Percentiles rank a stretch among this genome's conserved stretches.
phyloP scores from a whole-genome alignment of 1,140 invertebrate genomes.

The Arctopsyche grandis region DNA sequence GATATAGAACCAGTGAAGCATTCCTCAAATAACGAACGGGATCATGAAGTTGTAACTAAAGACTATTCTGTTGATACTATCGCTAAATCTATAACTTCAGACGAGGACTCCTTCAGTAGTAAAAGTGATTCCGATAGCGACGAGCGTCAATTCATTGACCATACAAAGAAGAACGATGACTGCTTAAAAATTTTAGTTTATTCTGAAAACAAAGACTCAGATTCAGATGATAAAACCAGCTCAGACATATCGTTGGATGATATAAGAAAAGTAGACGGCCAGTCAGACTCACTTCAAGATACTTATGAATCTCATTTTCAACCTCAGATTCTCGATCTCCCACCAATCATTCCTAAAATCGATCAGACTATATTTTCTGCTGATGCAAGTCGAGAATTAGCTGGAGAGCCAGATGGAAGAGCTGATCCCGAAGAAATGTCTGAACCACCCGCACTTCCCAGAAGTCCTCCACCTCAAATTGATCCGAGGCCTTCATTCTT shows the following conservation, averaged over 20 bases:
- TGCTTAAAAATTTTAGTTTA: constrained; percentile 65
- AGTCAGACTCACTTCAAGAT: constrained; percentile 56
- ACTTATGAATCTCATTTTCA: constrained; percentile 61
- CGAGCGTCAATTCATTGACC: constrained; percentile 64
- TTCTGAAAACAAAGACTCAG: constrained; percentile 60
- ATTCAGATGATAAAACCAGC: constrained; percentile 53
- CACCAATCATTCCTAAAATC: constrained; percentile 62
- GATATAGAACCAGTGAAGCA: constrained; percentile 61
- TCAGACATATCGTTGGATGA: constrained; percentile 58
- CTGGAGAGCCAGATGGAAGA: constrained; percentile 82
- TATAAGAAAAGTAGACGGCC: constrained; percentile 64
- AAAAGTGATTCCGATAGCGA: constrained; percentile 66
- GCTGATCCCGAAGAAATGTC: constrained; percentile 77
- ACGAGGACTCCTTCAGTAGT: constrained; percentile 65
- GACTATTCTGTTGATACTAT: constrained; percentile 58
- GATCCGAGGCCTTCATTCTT: constrained; percentile 77
- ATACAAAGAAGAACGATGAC: constrained; percentile 59
- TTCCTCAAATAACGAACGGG: constrained; percentile 44
- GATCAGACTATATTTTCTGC: constrained; percentile 62
- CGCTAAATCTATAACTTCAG: constrained; percentile 64
- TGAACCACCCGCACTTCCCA: constrained; percentile 74
- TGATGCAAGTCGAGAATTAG: constrained; percentile 76
- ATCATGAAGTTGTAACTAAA: constrained; percentile 47
- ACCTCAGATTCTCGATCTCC: constrained; percentile 64
- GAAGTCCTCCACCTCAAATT: constrained; percentile 68